phyloP scores from a whole-genome alignment of 2,113 vertebrate species.

The Ammodytes marinus region DNA sequence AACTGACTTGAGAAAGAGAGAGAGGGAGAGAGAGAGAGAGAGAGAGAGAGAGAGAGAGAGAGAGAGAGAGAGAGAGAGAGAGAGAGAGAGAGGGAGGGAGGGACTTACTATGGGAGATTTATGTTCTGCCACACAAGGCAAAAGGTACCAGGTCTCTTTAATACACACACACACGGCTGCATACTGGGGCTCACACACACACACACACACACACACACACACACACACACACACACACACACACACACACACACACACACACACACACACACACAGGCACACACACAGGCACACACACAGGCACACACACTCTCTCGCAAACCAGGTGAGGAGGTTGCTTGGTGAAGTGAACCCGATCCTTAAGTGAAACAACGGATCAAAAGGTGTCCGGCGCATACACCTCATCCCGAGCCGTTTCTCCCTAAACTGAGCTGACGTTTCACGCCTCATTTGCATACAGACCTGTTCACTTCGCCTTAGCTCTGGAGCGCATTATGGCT shows the following conservation, averaged over 20 bases:
- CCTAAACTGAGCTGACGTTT: slow-evolving; percentile 81
- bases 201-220: slow-evolving; percentile 16
- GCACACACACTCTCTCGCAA: slow-evolving; percentile 29
- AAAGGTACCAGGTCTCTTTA: slow-evolving; percentile 76
- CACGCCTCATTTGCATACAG: slow-evolving; percentile 78
- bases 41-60: slow-evolving; percentile 23
- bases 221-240: slow-evolving; percentile 20
- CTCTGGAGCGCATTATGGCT: slow-evolving; percentile 75
- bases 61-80: not conserved
- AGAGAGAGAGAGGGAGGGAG: slow-evolving; percentile 45
- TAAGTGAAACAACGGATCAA: slow-evolving; percentile 85
- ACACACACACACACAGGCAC: slow-evolving; percentile 41
- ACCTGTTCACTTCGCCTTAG: slow-evolving; percentile 81
- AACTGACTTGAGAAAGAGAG: slow-evolving; percentile 77
- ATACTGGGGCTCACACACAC: slow-evolving; percentile 29
- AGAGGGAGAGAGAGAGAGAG: slow-evolving; percentile 34
- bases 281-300: not conserved
- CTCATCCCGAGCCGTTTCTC: slow-evolving; percentile 51
- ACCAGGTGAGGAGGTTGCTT: slow-evolving; percentile 80
- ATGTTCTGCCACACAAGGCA: slow-evolving; percentile 79
- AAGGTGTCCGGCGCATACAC: slow-evolving; percentile 83
- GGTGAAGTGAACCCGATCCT: slow-evolving; percentile 84
- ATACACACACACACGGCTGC: slow-evolving; percentile 45
- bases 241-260: slow-evolving; percentile 45
- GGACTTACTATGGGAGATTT: slow-evolving; percentile 87